A percentile compares a stretch with the other conserved stretches of the same genome.
Conservation (phyloP, 1,140 invertebrate genomes). For the Papilio glaucus region DNA sequence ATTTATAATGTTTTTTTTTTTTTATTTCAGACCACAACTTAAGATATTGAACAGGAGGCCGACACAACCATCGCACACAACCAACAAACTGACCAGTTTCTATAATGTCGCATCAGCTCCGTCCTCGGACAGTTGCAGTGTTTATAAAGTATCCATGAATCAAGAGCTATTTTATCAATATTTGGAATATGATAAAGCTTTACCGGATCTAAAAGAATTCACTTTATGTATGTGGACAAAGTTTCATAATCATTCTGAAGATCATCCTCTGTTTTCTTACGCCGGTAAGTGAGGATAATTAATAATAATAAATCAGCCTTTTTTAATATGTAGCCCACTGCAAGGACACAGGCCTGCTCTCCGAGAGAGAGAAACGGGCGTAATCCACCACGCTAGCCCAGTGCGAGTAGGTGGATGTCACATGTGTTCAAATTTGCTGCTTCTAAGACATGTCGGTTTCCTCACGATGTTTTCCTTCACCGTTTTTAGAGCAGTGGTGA, state of each 20-base stretch:
- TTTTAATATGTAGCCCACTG: too few species aligned
- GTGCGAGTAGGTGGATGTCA: too few species aligned
- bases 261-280: slow-evolving; percentile 92
- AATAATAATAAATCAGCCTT: too few species aligned
- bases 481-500: too few species aligned
- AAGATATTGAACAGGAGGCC: slow-evolving; percentile 71
- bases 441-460: too few species aligned
- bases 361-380: too few species aligned
- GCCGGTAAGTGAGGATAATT: slow-evolving; percentile 89
- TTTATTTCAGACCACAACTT: slow-evolving; percentile 54
- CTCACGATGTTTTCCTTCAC: too few species aligned
- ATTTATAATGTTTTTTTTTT: not conserved
- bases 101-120: slow-evolving; percentile 48
- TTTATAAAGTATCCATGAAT: slow-evolving; percentile 87
- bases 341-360: too few species aligned
- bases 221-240: slow-evolving; percentile 92
- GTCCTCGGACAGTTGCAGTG: slow-evolving; percentile 84
- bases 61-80: slow-evolving; percentile 43
- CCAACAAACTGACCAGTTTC: slow-evolving; percentile 53
- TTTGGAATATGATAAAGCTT: slow-evolving; percentile 87
- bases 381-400: too few species aligned
- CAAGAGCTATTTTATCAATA: slow-evolving; percentile 88
- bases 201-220: slow-evolving; percentile 91
- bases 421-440: too few species aligned
- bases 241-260: slow-evolving; percentile 90